phyloP scores from a whole-genome alignment of 1,140 invertebrate species.

The Apis laboriosa region DNA sequence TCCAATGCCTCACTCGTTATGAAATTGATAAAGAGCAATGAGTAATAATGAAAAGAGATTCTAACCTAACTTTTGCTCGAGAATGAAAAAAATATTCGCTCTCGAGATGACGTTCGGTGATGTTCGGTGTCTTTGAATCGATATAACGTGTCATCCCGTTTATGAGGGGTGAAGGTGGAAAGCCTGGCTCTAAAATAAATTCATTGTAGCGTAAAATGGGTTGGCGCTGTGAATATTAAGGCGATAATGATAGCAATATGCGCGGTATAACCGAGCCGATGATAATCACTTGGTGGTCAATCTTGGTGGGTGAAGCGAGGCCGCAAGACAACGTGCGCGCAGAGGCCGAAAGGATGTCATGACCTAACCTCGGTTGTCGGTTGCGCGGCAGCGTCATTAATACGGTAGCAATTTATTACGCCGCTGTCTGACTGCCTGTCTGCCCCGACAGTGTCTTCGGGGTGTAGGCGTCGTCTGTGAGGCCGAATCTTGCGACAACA shows the following conservation, averaged over 20 bases:
- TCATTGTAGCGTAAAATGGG: constrained; percentile 9
- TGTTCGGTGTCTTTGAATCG: neutral
- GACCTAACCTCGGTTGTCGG: constrained; percentile 62
- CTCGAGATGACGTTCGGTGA: neutral
- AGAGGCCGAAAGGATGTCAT: constrained; percentile 61
- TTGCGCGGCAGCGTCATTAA: constrained; percentile 75
- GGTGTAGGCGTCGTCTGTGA: constrained; percentile 60
- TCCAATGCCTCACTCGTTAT: too few relatives aligned
- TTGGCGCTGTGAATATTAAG: constrained; percentile 13
- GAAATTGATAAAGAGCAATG: too few relatives aligned
- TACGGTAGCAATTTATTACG: constrained; percentile 79
- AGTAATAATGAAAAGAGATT: too few relatives aligned
- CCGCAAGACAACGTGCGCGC: constrained; percentile 48
- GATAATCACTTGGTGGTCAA: constrained; percentile 56
- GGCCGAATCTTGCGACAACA: constrained; percentile 41
- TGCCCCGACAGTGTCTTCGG: constrained; percentile 65
- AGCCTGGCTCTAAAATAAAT: constrained; percentile 13
- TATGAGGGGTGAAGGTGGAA: neutral
- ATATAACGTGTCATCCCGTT: constrained; percentile 24
- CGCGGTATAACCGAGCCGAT: constrained; percentile 22
- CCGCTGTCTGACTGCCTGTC: constrained; percentile 70
- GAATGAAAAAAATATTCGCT: too few relatives aligned
- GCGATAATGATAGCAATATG: constrained; percentile 44
- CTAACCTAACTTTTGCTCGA: too few relatives aligned
- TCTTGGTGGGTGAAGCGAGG: constrained; percentile 27